Evolutionary conservation across 2,113 vertebrate genomes (phyloP).

Genomic region (Zonotrichia leucophrys): DNA sequence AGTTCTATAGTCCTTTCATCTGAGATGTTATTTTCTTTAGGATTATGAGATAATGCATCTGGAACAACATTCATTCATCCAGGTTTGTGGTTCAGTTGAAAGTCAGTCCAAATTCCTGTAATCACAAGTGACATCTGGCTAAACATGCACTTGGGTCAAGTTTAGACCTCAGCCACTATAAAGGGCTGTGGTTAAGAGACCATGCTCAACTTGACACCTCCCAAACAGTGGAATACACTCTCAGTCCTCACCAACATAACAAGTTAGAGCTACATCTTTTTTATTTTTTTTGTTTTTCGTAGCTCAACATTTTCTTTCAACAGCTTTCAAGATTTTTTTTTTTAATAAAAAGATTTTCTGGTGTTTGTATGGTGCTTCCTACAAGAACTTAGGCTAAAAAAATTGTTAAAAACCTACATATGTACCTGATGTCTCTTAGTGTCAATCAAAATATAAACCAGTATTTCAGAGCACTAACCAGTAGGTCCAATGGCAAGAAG

Average conservation of each 20-base stretch:
- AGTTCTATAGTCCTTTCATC: conserved; percentile 53
- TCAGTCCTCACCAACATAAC: neutral
- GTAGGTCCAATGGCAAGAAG: neutral
- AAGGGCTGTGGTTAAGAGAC: conserved; percentile 5
- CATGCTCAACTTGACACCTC: conserved; percentile 4
- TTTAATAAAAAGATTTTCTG: neutral
- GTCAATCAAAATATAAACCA: neutral
- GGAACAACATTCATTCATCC: conserved; percentile 62
- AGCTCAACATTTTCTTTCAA: neutral
- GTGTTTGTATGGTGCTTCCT: neutral
- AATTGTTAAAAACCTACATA: neutral
- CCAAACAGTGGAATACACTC: neutral
- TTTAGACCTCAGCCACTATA: conserved; percentile 44
- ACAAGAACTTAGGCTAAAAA: neutral
- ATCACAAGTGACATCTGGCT: conserved; percentile 42
- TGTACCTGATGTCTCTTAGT: neutral
- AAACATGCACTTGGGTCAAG: conserved; percentile 48
- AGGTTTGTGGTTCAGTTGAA: conserved; percentile 56
- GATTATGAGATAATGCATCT: conserved; percentile 68
- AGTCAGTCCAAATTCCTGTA: conserved; percentile 44
- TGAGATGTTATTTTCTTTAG: conserved; percentile 63
- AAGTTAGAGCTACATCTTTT: neutral
- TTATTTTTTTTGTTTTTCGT: neutral
- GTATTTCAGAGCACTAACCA: neutral
- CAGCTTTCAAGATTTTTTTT: neutral